phyloP scores from a whole-genome alignment of 2,888 invertebrate genomes.

The Caradrina kadenii region DNA sequence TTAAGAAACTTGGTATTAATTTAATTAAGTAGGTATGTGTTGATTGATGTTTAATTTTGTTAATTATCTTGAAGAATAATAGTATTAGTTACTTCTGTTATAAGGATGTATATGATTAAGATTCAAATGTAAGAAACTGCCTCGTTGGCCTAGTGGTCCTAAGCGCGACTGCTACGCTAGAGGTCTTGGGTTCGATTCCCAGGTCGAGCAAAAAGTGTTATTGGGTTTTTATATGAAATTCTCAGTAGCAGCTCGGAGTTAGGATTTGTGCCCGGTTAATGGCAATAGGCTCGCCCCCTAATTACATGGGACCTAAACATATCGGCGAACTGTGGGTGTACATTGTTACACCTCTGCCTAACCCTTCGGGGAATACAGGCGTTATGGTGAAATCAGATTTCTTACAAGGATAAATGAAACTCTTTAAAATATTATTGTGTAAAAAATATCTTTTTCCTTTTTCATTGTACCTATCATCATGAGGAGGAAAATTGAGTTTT shows the following conservation, averaged over 20 bases:
- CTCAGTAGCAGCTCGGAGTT: no score
- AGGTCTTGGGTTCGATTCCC: no score
- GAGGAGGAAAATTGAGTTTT: slow-evolving; percentile 18
- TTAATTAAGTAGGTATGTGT: not conserved
- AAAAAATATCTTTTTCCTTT: slow-evolving; percentile 10
- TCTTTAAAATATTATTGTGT: not conserved
- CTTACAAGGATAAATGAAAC: not conserved
- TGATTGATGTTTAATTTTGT: slow-evolving; percentile 7
- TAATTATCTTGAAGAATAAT: not conserved
- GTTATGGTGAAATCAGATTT: not conserved
- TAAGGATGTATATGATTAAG: not conserved
- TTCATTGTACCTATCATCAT: slow-evolving; percentile 6
- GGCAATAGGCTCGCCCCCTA: no score
- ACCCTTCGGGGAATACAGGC: no score
- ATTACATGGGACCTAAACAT: no score
- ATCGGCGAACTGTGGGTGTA: no score
- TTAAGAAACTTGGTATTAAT: slow-evolving; percentile 1
- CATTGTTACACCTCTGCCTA: no score
- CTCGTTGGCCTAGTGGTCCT: no score
- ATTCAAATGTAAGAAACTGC: not conserved
- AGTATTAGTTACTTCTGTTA: not conserved
- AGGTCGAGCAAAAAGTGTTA: no score
- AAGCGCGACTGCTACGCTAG: no score
- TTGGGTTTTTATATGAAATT: no score
- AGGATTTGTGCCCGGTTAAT: no score